Evolutionary conservation across 2,797 vertebrate species (phyloP).

Genomic region (Semotilus atromaculatus): DNA sequence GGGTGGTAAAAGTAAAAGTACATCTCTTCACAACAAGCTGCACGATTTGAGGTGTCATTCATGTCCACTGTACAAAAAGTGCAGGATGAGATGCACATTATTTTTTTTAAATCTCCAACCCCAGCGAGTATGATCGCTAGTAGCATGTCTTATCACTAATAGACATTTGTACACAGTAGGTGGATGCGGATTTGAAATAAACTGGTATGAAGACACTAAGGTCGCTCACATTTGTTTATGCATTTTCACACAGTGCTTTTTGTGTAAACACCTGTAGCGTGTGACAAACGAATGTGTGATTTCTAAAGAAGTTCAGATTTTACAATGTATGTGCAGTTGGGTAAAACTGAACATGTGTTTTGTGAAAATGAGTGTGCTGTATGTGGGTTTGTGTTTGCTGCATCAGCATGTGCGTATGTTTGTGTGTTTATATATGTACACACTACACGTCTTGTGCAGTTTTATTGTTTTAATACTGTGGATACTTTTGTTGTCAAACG

Average conservation of each 20-base stretch:
- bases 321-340: neutral
- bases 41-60: neutral
- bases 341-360: constrained; percentile 12
- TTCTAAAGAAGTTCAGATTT: constrained; percentile 10
- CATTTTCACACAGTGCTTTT: neutral
- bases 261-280: neutral
- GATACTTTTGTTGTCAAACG: neutral
- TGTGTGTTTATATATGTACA: constrained; percentile 6
- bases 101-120: neutral
- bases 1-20: neutral
- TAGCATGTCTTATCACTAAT: neutral
- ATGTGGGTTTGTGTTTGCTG: constrained; percentile 52
- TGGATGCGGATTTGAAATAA: neutral
- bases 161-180: too few species aligned
- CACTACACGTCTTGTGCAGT: neutral
- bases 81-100: neutral
- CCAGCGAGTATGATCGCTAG: too few species aligned
- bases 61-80: neutral
- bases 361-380: constrained; percentile 2
- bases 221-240: too few species aligned
- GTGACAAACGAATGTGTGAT: neutral
- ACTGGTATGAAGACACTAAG: too few species aligned
- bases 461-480: neutral
- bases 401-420: constrained; percentile 25
- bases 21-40: neutral